Percentiles rank a stretch among this genome's conserved stretches.
Evolutionary conservation across 2,888 invertebrate genomes (phyloP).

Genomic region (Aquatica leii): DNA sequence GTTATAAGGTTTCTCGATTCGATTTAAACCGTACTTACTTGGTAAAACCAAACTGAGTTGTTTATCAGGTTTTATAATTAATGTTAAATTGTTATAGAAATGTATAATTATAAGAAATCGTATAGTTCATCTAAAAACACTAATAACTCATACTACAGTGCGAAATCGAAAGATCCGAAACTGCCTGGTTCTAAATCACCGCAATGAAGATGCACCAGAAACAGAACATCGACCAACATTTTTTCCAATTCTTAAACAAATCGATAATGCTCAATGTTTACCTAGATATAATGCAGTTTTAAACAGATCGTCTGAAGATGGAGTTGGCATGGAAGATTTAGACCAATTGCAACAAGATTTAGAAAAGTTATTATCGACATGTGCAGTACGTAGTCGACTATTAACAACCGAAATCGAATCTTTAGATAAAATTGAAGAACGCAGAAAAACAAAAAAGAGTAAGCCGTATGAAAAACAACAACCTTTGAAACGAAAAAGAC

Average conservation of each 20-base stretch:
- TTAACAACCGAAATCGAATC: conserved; percentile 80
- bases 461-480: conserved; percentile 54
- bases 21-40: no score
- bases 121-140: conserved; percentile 55
- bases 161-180: conserved; percentile 62
- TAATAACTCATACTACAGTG: conserved; percentile 62
- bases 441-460: conserved; percentile 62
- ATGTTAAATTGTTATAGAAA: no score
- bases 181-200: conserved; percentile 64
- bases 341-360: conserved; percentile 87
- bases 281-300: conserved; percentile 73
- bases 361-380: conserved; percentile 84
- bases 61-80: no score
- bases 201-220: conserved; percentile 62
- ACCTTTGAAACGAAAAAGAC: conserved; percentile 55
- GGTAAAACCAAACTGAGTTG: no score
- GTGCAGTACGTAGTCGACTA: conserved; percentile 79
- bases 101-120: conserved; percentile 15
- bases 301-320: conserved; percentile 75
- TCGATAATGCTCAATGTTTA: conserved; percentile 72
- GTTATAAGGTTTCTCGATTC: no score
- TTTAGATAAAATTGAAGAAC: conserved; percentile 69
- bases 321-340: conserved; percentile 86
- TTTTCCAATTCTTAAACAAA: conserved; percentile 72
- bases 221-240: conserved; percentile 61